Base-by-base conservation (phyloP, 2,888 invertebrate species). In the Leucoma salicis region DNA sequence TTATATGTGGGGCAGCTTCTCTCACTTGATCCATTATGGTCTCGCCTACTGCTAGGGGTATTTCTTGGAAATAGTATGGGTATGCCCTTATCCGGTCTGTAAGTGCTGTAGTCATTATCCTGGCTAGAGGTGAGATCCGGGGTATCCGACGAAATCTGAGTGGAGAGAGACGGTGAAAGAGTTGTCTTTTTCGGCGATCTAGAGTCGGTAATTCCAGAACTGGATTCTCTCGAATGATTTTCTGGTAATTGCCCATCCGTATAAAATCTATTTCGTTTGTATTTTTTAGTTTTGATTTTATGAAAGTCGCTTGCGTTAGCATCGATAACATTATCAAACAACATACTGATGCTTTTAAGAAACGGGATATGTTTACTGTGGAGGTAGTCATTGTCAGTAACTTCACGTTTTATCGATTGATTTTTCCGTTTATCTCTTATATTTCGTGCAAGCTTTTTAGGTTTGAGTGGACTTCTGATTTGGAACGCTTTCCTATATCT, bases 1-100 rank as follows among this genome's bases (percentile, higher is more conserved):
- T 86, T 46, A 89, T 74, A 53, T 86, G 89, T 8, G 89, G 89
- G 1, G 88, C 84, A 12, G 82, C 80, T 70, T 85, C 88, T 59
- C 80, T 78, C 52, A 89, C 78, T 28, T 88, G 79, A 14, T 86
- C 84, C 77, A 86, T 75, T 45, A 89, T 84, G 0, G 87, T 84
- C 59, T 89, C 89, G 46, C 86, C 80, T 32, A 89, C 66, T 5
- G 88, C 87, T 60, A 87, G 58, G 15, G 89, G 89, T 60, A 89
- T 88, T 72, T 89, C 88, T 78, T 87, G 86, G 43, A 89, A 78
- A 66, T 88, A 88, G 42, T 88, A 81, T 2, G 88, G 89, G 63
- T 87, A 87, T 14, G 85, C 74, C 68, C 87, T 77, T 76, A 89
- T 87, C 48, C 77, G 71, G 74, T 89, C 82, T 43, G 89, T 81